Evolutionary conservation across 2,888 invertebrate genomes (phyloP), one percentile per base, ranked within the genome.

Genomic region (Tetropium fuscum): DNA sequence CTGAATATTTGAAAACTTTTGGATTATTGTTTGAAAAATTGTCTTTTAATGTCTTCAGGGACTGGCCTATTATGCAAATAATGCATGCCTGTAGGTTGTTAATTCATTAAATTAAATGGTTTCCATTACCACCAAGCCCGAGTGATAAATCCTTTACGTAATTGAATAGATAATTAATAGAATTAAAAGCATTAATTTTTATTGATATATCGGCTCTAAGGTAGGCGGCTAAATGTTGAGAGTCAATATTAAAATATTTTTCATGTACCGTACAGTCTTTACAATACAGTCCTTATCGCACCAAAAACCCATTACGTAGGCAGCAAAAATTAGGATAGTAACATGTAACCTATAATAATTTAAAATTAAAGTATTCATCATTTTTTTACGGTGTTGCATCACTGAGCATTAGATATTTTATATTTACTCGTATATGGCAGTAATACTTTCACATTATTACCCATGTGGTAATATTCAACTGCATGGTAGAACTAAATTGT

Each of bases 141-240:
- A 40, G 20, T 6, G 19, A 13, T 22, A 20, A 20, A 22, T 43
- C 32, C 7, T 43, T 43, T 22, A 43, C 25, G 41, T 25, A n/a
- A n/a, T n/a, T n/a, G n/a, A 20, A 43, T 22, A 43, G 7, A 43
- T 43, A 22, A 43, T 43, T 43, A 43, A 43, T 43, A 15, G 41
- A 43, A 22, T 43, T 22, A 43, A 22, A 43, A 22, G 10, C 5
- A 4, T 20, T 5, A 22, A 10, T n/a, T 25, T 43, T 22, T 43
- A 43, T 43, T 43, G n/a, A 22, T 43, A 13, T 43, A 22, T 11
- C 13, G 8, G 20, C 20, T 20, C 7, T 13, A 11, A 43, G 25
- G 41, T 43, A 20, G 41, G 41, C 41, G 41, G 13, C 13, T 36
- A 20, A 18, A 43, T 43, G 11, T 13, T 20, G 13, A 15, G 22